phyloP scores from a whole-genome alignment of 2,888 invertebrate species.

The Lasioglossum vierecki region DNA sequence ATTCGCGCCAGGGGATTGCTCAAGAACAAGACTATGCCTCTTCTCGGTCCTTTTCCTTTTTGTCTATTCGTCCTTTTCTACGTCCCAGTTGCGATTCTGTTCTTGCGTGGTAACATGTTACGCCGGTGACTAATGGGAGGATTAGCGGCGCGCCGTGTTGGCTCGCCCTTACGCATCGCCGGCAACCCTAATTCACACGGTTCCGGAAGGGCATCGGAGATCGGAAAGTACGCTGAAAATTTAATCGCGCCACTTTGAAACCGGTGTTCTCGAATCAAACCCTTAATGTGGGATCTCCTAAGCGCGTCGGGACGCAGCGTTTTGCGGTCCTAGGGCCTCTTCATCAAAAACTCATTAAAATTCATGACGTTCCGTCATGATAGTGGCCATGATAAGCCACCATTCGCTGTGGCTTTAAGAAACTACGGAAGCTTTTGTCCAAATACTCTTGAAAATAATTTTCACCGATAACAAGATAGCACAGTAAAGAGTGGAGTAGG shows the following conservation, averaged over 20 bases:
- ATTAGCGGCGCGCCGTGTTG: constrained; percentile 21
- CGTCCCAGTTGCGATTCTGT: neutral
- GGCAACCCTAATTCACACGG: constrained; percentile 23
- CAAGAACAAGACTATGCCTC: constrained; percentile 6
- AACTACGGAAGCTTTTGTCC: too few species aligned
- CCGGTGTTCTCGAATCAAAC: too few species aligned
- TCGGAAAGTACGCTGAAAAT: constrained; percentile 14
- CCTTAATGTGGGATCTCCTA: too few species aligned
- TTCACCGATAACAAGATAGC: too few species aligned
- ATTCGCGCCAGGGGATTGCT: constrained; percentile 44
- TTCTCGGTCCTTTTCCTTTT: neutral
- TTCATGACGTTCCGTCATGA: too few species aligned
- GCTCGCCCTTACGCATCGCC: neutral
- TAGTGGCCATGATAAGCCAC: too few species aligned
- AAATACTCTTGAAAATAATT: too few species aligned
- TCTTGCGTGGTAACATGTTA: constrained; percentile 2
- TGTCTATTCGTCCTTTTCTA: neutral
- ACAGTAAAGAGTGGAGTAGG: too few species aligned
- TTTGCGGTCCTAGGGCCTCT: too few species aligned
- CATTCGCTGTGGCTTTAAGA: too few species aligned
- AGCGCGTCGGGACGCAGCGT: too few species aligned
- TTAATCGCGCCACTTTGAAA: constrained; percentile 4
- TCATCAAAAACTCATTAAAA: too few species aligned
- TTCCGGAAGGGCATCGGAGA: neutral
- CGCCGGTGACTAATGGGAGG: constrained; percentile 42